Evolutionary conservation across 2,888 invertebrate genomes (phyloP), one percentile per base, ranked within the genome.

Genomic region (Pomacea canaliculata): DNA sequence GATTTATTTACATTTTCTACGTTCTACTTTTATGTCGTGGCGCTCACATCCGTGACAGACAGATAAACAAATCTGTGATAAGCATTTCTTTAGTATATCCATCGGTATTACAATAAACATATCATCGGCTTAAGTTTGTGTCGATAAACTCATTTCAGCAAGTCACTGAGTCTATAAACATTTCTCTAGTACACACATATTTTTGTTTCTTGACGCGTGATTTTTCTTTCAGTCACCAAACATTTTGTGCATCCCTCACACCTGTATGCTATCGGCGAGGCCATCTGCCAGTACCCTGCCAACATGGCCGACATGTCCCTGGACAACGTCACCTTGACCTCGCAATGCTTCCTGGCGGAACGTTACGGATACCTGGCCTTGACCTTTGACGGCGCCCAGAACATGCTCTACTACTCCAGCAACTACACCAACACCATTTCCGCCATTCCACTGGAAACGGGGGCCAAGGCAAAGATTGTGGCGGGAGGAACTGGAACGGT

Each of bases 281-380:
- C 89, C 16, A 89, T 91, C 48, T 90, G 90, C 70, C 87, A 87
- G 65, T 89, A 90, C 76, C 87, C 89, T 1, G 87, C 85, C 46
- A 87, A 89, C 73, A 80, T 89, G 23, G 86, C 89, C 0, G 88
- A 91, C 71, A 88, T 89, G 87, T 85, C 84, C 18, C 82, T 88
- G 9, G 72, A 72, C 27, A 86, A 88, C 80, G 80, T 88, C 9
- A 84, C 86, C 7, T 77, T 89, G 46, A 85, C 87, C 65, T 84
- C 85, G 9, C 89, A 89, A 76, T 89, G 93, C 70, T 94, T 94
- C 23, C 90, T 96, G 89, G 93, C 94, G 0, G 95, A 84, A 18
- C 81, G 83, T 46, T 82, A 84, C 65, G 88, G 87, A 0, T 86
- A 85, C 70, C 79, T 85, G 76, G 86, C 87, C 1, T 79, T 89